Base-by-base conservation (phyloP, 2,888 invertebrate genomes). In the Agonopterix alstromeriana region DNA sequence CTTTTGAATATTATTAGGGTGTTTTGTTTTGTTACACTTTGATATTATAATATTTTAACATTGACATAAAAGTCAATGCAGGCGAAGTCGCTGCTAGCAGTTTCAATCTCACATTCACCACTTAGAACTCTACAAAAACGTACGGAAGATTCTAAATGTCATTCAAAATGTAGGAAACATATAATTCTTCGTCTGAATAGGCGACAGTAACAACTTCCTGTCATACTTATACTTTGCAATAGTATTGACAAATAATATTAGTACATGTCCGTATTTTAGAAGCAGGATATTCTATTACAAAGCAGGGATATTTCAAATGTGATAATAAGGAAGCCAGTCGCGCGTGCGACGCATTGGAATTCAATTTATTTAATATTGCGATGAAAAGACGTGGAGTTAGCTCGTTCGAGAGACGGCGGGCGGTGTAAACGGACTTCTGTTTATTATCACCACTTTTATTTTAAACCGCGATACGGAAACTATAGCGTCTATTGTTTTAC, bases 301-400 rank as follows among this genome's bases (percentile, higher is more conserved):
- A 59, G 54, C 49, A 55, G 57, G 57, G 51, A 59, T 57, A 56
- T 63, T 67, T 64, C 51, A 57, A 61, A 61, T 68, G 67, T 66
- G 63, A 61, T 65, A 63, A 62, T 60, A 67, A 68, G 61, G 54
- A 60, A 58, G 59, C 54, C 60, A 53, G 61, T 59, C 56, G 60
- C 53, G 55, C 54, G 52, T 53, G 49, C 56, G 62, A 65, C 67
- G 65, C 65, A 60, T 65, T 56, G 73, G 72, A 73, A 75, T 76
- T 67, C 70, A 65, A 77, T 74, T 77, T 75, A 71, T 74, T 72
- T 65, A 65, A 70, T 73, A 70, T 65, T 48, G 60, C 57, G 51
- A 51, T 51, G 47, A 47, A 51, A 53, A 54, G 47, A 65, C 63
- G 60, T 64, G 62, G 52, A 54, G 56, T 56, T 56, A 63, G 61